Evolutionary conservation across 2,888 invertebrate genomes (phyloP).

Genomic region (Euphydryas editha): DNA sequence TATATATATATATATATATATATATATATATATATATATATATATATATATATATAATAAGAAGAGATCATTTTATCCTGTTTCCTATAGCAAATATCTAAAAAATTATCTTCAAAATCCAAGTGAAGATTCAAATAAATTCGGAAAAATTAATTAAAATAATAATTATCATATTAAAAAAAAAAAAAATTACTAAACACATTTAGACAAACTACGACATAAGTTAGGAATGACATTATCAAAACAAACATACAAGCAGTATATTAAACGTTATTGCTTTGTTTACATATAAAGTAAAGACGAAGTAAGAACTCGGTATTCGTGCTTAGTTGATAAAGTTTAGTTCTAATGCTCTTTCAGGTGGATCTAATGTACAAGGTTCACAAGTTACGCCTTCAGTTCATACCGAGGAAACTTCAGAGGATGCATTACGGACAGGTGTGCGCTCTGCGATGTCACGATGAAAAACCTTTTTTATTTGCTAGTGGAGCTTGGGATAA

Average conservation of each 20-base stretch:
- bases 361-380: constrained; percentile 65
- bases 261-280: neutral
- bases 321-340: constrained; percentile 5
- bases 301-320: constrained; percentile 8
- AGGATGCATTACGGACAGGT: constrained; percentile 73
- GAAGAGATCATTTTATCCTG: no score
- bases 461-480: constrained; percentile 65
- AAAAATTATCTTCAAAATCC: no score
- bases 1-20: no score
- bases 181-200: no score
- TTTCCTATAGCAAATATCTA: no score
- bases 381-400: constrained; percentile 72
- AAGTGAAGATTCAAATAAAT: no score
- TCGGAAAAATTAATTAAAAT: no score
- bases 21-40: no score
- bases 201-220: no score
- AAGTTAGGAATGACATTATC: no score
- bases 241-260: neutral
- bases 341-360: constrained; percentile 49
- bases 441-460: constrained; percentile 76
- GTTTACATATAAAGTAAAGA: constrained; percentile 27
- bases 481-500: constrained; percentile 84
- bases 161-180: no score
- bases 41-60: no score
- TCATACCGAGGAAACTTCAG: constrained; percentile 73